phyloP scores from a whole-genome alignment of 2,797 vertebrate species.

The Malacoraja senta region DNA sequence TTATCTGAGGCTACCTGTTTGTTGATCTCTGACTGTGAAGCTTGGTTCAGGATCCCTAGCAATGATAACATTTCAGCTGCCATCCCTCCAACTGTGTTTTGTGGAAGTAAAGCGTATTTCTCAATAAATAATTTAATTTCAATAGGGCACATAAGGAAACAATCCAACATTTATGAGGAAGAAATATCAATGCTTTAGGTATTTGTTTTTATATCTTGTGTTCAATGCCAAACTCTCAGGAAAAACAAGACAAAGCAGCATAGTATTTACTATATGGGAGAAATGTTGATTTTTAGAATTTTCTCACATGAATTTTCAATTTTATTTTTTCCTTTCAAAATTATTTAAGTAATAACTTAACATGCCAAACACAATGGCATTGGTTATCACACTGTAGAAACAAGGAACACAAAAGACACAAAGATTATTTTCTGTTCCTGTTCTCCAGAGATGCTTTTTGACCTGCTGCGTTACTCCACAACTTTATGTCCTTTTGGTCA shows the following conservation, averaged over 20 bases:
- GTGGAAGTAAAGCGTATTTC: neutral
- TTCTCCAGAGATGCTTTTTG: no score
- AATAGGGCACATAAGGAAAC: neutral
- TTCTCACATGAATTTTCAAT: neutral
- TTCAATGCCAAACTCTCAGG: neutral
- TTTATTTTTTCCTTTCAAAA: neutral
- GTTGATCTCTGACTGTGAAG: neutral
- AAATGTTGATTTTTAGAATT: conserved; percentile 10
- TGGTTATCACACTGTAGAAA: no score
- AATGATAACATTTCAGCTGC: neutral
- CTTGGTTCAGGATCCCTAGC: neutral
- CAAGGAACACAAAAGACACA: no score
- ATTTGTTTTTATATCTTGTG: neutral
- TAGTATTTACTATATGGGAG: neutral
- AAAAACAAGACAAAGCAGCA: neutral
- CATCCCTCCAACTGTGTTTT: neutral
- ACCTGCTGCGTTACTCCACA: no score
- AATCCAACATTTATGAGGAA: neutral
- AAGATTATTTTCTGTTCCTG: no score
- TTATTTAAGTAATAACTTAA: neutral
- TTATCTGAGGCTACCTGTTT: neutral
- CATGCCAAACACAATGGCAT: neutral
- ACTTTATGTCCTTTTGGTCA: neutral
- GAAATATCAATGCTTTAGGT: neutral
- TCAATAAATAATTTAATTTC: neutral